phyloP scores from a whole-genome alignment of 2,797 vertebrate genomes.

The Rhadinocentrus ornatus region DNA sequence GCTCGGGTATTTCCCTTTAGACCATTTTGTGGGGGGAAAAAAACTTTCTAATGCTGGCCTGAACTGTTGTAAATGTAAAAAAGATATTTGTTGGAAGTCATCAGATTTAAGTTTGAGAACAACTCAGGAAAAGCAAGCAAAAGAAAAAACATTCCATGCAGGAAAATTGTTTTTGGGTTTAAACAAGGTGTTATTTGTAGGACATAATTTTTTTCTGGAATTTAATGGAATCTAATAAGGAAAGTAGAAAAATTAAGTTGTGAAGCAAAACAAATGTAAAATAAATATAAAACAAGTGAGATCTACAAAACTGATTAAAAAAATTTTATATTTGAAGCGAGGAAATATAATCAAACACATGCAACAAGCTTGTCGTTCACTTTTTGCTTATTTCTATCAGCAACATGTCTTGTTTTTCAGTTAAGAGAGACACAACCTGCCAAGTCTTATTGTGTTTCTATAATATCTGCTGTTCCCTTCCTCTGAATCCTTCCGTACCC shows the following conservation, averaged over 20 bases:
- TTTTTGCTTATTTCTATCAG: slow-evolving; percentile 20
- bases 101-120: not conserved
- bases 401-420: slow-evolving; percentile 47
- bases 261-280: not conserved
- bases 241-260: not conserved
- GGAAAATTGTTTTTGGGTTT: not conserved
- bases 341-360: slow-evolving; percentile 1
- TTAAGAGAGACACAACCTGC: slow-evolving; percentile 64
- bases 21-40: not conserved
- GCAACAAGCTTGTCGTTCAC: slow-evolving; percentile 25
- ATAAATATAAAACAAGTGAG: not conserved
- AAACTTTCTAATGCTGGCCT: not conserved
- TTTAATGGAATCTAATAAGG: not conserved
- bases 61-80: not conserved
- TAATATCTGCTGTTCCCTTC: slow-evolving; percentile 58
- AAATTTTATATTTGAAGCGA: not conserved
- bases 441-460: slow-evolving; percentile 54
- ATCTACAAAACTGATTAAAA: not conserved
- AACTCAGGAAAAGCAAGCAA: not conserved
- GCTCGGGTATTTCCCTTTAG: not conserved
- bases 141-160: not conserved
- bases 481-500: slow-evolving; percentile 57
- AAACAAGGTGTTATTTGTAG: not conserved
- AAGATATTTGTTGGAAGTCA: not conserved
- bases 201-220: not conserved